phyloP scores from a whole-genome alignment of 2,797 vertebrate species.

The Lepilemur septentrionalis region DNA sequence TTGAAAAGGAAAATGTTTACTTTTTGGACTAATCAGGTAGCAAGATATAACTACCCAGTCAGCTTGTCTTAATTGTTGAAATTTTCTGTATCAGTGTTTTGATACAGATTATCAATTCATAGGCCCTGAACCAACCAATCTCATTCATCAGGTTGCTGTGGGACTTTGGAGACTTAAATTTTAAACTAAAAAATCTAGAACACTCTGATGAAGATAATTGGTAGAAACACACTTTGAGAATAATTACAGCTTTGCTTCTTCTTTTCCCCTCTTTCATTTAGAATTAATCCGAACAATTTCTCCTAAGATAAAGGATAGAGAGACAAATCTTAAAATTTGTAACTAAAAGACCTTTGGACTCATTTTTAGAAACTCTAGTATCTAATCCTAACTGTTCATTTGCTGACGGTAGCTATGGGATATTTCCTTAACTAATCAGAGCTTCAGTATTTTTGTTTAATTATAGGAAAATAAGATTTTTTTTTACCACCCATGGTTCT shows the following conservation, averaged over 20 bases:
- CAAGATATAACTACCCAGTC: background rate
- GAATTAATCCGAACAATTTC: background rate
- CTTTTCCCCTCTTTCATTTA: background rate
- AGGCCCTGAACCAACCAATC: background rate
- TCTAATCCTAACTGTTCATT: background rate
- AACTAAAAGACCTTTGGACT: background rate
- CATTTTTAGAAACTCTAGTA: background rate
- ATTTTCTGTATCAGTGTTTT: background rate
- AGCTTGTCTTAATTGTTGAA: background rate
- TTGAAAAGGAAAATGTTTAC: background rate
- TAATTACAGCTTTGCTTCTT: background rate
- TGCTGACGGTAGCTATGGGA: background rate
- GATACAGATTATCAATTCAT: background rate
- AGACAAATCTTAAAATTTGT: background rate
- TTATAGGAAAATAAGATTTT: background rate
- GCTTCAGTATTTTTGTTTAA: background rate
- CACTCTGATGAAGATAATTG: background rate
- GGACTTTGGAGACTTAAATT: background rate
- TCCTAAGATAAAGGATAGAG: background rate
- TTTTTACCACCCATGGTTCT: background rate
- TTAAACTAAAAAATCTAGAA: background rate
- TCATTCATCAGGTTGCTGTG: background rate
- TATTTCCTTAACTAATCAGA: background rate
- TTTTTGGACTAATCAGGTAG: background rate
- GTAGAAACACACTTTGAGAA: background rate